Conservation (phyloP, 2,113 vertebrate species). For the Ochotona princeps region DNA sequence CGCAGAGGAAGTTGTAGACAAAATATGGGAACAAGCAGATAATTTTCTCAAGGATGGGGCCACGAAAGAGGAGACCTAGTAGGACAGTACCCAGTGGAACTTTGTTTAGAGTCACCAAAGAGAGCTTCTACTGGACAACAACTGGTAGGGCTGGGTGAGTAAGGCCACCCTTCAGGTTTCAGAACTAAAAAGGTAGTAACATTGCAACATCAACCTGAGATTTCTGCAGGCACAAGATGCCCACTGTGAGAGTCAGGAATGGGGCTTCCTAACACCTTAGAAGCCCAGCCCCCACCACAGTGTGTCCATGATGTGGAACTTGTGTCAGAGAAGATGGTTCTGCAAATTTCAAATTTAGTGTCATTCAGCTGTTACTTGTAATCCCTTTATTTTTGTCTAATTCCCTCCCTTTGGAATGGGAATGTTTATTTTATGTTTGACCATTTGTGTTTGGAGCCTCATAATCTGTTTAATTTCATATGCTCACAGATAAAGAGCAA, state of each 20-base stretch:
- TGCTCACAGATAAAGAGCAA: not conserved
- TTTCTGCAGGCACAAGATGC: no score
- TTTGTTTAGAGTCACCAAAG: not conserved
- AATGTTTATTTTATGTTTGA: not conserved
- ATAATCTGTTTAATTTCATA: not conserved
- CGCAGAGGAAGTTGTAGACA: no score
- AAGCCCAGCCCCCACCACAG: no score
- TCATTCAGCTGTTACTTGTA: not conserved
- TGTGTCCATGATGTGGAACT: not conserved
- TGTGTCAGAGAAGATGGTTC: not conserved
- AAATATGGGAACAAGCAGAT: no score
- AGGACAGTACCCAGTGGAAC: not conserved
- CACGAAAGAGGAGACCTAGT: no score
- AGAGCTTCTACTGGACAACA: not conserved
- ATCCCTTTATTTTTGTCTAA: not conserved
- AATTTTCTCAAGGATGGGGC: not conserved
- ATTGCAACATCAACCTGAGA: no score
- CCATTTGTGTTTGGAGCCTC: not conserved
- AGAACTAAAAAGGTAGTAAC: not conserved
- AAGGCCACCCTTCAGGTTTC: not conserved
- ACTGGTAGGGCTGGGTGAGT: rapidly evolving
- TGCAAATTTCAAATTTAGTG: not conserved
- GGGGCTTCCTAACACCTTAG: not conserved
- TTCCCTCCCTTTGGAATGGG: not conserved
- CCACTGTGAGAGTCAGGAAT: not conserved